Evolutionary conservation across 2,797 vertebrate species (phyloP).

Genomic region (Paratrypauchen microcephalus): DNA sequence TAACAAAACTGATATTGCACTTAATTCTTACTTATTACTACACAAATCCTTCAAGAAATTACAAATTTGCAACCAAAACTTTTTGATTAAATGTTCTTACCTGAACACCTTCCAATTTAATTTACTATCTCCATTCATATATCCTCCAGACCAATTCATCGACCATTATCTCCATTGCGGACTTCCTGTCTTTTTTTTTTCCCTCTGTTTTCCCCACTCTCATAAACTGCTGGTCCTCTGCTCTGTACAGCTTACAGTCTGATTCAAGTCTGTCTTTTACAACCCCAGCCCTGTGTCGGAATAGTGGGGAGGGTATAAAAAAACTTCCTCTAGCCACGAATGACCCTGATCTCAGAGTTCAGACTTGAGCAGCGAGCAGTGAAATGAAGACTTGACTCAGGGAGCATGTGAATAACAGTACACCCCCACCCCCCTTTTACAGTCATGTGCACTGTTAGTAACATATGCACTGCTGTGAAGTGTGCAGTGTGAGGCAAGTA

Average conservation of each 20-base stretch:
- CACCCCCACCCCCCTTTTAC: slow-evolving; percentile 32
- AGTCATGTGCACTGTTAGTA: slow-evolving; percentile 61
- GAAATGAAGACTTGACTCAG: slow-evolving; percentile 63
- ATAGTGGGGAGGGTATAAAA: slow-evolving; percentile 42
- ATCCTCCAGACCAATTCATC: slow-evolving; percentile 45
- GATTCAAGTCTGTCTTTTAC: slow-evolving; percentile 73
- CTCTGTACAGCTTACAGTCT: slow-evolving; percentile 72
- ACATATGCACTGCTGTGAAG: slow-evolving; percentile 46
- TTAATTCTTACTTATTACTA: no score
- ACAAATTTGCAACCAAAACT: neutral
- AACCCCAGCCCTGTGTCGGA: slow-evolving; percentile 73
- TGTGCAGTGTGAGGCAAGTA: neutral
- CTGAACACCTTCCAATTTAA: slow-evolving; percentile 60
- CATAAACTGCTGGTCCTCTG: slow-evolving; percentile 49
- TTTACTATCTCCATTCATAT: slow-evolving; percentile 50
- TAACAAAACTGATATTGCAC: no score
- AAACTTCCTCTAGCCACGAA: slow-evolving; percentile 64
- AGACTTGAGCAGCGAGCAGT: slow-evolving; percentile 60
- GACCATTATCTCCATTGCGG: slow-evolving; percentile 3
- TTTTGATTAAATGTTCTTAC: slow-evolving; percentile 36
- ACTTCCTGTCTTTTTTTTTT: slow-evolving; percentile 18
- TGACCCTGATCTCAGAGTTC: slow-evolving; percentile 70
- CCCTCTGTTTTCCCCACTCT: slow-evolving; percentile 45
- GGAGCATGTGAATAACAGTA: slow-evolving; percentile 58
- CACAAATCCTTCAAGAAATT: neutral